Conservation (phyloP, 2,888 invertebrate genomes). For the Dichetophora obliterata region DNA sequence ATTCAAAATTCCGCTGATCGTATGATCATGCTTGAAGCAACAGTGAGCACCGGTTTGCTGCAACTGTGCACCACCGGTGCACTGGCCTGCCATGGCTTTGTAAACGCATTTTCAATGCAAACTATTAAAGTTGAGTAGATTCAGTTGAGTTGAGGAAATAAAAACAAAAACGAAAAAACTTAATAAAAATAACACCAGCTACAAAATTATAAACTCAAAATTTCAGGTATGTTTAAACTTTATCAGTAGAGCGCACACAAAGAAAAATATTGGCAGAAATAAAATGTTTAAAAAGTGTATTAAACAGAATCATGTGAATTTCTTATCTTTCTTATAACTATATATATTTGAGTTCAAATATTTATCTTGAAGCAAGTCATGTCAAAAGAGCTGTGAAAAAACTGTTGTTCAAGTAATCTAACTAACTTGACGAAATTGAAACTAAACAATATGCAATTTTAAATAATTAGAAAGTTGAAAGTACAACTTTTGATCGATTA, state of each 20-base stretch:
- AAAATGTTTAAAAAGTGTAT: no score
- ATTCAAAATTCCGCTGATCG: slow-evolving; percentile 25
- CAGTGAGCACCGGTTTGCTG: not conserved
- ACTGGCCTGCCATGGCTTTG: slow-evolving; percentile 37
- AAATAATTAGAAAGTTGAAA: not conserved
- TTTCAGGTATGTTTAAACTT: not conserved
- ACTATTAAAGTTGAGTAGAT: not conserved
- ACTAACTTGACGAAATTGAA: not conserved
- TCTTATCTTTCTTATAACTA: no score
- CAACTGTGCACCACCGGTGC: slow-evolving; percentile 20
- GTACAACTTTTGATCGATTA: not conserved
- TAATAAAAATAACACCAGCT: no score
- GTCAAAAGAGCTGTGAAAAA: not conserved
- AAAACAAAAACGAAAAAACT: not conserved
- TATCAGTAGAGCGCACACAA: no score
- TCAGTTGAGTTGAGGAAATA: not conserved
- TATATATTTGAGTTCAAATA: no score
- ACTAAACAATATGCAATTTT: not conserved
- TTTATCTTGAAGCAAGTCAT: no score
- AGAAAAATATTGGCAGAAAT: no score
- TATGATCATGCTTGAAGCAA: not conserved
- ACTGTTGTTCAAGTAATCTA: not conserved
- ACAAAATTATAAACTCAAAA: slow-evolving; percentile 1
- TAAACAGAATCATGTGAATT: no score
- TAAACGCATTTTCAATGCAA: slow-evolving; percentile 35